Percentiles rank a stretch among this genome's conserved stretches.
These are phyloP conservation scores for Ferdinandea cuprea DNA, from an alignment of 2,888 invertebrate species.

Conservation along the genomic window DNA sequence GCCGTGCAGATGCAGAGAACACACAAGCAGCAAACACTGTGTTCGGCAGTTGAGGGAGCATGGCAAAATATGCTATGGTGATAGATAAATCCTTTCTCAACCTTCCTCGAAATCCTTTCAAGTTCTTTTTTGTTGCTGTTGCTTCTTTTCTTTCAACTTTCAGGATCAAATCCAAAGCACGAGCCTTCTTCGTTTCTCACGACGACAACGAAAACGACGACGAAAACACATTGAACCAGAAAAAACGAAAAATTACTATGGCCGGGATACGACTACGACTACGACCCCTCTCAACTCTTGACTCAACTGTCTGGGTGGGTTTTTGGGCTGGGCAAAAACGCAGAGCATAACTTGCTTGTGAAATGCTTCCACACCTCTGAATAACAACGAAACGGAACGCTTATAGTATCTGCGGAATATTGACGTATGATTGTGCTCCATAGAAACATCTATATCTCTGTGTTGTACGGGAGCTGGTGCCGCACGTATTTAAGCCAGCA, in stretches of 20 bases:
- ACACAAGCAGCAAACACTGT: slow-evolving; percentile 52
- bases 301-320: slow-evolving; percentile 67
- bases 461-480: slow-evolving; percentile 49
- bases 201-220: slow-evolving; percentile 70
- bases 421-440: slow-evolving; percentile 71
- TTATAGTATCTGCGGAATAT: slow-evolving; percentile 74
- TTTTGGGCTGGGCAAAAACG: slow-evolving; percentile 32
- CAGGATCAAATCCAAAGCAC: slow-evolving; percentile 76
- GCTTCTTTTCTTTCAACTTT: slow-evolving; percentile 67
- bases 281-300: slow-evolving; percentile 33
- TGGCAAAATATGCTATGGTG: slow-evolving; percentile 72
- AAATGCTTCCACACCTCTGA: slow-evolving; percentile 75
- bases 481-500: slow-evolving; percentile 72
- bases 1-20: slow-evolving; percentile 63
- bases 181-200: slow-evolving; percentile 75
- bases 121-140: slow-evolving; percentile 51
- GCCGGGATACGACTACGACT: too few species aligned
- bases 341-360: slow-evolving; percentile 71
- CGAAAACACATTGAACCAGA: slow-evolving; percentile 69
- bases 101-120: slow-evolving; percentile 74
- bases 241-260: slow-evolving; percentile 56
- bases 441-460: slow-evolving; percentile 70
- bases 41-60: slow-evolving; percentile 57
- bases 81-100: slow-evolving; percentile 73
- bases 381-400: slow-evolving; percentile 75